Evolutionary conservation across 2,113 vertebrate genomes (phyloP), one percentile per base, ranked within the genome.

Genomic region (Cottus gobio): DNA sequence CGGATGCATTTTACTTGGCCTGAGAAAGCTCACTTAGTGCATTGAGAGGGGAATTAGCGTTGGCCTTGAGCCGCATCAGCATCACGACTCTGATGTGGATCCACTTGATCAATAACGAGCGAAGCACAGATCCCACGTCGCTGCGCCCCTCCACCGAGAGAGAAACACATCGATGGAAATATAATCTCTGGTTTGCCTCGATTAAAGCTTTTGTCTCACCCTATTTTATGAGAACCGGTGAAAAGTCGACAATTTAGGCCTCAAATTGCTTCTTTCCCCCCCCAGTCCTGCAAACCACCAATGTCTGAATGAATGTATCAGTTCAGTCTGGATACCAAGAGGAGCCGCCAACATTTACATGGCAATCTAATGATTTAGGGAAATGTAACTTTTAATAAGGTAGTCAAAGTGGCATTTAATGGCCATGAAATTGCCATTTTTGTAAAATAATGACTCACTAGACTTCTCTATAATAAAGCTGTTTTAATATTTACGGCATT

Each of bases 31-130:
- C n/a, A 16, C 46, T 65, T 24, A 28, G 42, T 54, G 63, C 73
- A 42, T 2, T 62, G 13, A 65, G 0, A 62, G 31, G 58, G 36
- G 30, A 28, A 70, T 68, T 39, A 75, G 66, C 18, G 11, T 8
- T 11, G 57, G 64, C 74, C 71, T 85, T 75, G 87, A n/a, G 39
- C 68, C 75, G 75, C 71, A 74, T 80, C 77, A 80, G 56, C 77
- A 39, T n/a, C 30, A 2, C 48, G 44, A 70, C 48, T 66, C 70
- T 58, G 64, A 61, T 65, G 65, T 4, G 65, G 71, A 68, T 28
- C n/a, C 60, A 64, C 10, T 39, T 37, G 34, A 87, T 87, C 84
- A 69, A 89, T 85, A 85, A 67, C 20, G 63, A 75, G 44, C 26
- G 5, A 3, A 67, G 24, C 15, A 24, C 20, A 52, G 24, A 71